A percentile compares a stretch with the other conserved stretches of the same genome.
Conservation (phyloP, 2,888 invertebrate species). For the Cactoblastis cactorum region DNA sequence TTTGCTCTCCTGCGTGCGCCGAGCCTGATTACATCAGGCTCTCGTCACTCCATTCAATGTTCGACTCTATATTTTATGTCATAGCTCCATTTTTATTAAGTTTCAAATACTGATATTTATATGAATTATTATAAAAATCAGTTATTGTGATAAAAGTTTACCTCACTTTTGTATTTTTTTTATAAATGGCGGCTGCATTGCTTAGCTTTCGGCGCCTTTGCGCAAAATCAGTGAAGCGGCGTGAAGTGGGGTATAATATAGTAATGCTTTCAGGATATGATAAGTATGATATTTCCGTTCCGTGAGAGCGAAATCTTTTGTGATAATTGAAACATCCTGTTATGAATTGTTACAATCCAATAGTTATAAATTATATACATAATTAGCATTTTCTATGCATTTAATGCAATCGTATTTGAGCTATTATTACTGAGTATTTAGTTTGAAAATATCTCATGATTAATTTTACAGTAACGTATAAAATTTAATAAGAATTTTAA, state of each 20-base stretch:
- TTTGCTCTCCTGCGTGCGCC: slow-evolving; percentile 63
- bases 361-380: background rate
- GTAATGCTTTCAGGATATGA: slow-evolving; percentile 59
- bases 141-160: slow-evolving; percentile 37
- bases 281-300: slow-evolving; percentile 70
- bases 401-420: too few relatives aligned
- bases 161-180: slow-evolving; percentile 35
- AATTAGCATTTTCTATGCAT: background rate
- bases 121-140: slow-evolving; percentile 22
- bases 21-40: slow-evolving; percentile 73
- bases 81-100: slow-evolving; percentile 10
- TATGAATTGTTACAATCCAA: slow-evolving; percentile 10
- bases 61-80: slow-evolving; percentile 12
- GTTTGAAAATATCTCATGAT: too few relatives aligned
- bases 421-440: too few relatives aligned
- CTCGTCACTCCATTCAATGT: slow-evolving; percentile 22
- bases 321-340: slow-evolving; percentile 53
- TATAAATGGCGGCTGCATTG: slow-evolving; percentile 34
- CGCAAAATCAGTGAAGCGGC: slow-evolving; percentile 62
- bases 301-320: slow-evolving; percentile 42
- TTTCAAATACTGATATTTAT: slow-evolving; percentile 11
- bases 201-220: slow-evolving; percentile 49
- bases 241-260: slow-evolving; percentile 45
- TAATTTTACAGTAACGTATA: too few relatives aligned
- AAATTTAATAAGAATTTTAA: too few relatives aligned